Conservation (phyloP, 2,888 invertebrate genomes). For the Thysanoteuthis rhombus region DNA sequence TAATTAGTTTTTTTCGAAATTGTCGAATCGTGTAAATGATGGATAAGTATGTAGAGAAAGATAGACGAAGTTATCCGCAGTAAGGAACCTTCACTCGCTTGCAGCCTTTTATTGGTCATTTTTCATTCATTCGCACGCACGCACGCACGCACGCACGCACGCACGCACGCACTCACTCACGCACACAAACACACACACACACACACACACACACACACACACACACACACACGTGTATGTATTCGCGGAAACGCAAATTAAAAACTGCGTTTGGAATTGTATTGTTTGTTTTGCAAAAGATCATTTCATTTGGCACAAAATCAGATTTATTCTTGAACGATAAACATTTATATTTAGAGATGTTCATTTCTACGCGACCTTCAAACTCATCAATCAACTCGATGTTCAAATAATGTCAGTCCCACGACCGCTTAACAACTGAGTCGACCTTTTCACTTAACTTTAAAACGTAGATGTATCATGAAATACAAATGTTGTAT, state of each 20-base stretch:
- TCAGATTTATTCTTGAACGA: neutral
- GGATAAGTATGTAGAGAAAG: no score
- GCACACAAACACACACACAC: no score
- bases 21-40: no score
- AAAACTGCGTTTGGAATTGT: neutral
- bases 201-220: no score
- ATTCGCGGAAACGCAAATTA: no score
- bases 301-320: neutral
- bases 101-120: no score
- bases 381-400: neutral
- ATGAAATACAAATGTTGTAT: neutral
- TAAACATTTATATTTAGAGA: neutral
- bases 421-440: neutral
- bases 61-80: no score
- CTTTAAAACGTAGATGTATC: neutral
- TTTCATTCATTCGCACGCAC: no score
- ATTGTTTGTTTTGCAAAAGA: neutral
- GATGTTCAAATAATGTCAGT: neutral
- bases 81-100: no score
- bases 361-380: neutral
- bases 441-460: neutral
- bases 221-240: no score
- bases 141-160: neutral
- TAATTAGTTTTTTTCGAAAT: no score
- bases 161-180: no score